A percentile compares a stretch with the other conserved stretches of the same genome.
Evolutionary conservation across 2,888 invertebrate species (phyloP).

Genomic region (Allacma fusca): DNA sequence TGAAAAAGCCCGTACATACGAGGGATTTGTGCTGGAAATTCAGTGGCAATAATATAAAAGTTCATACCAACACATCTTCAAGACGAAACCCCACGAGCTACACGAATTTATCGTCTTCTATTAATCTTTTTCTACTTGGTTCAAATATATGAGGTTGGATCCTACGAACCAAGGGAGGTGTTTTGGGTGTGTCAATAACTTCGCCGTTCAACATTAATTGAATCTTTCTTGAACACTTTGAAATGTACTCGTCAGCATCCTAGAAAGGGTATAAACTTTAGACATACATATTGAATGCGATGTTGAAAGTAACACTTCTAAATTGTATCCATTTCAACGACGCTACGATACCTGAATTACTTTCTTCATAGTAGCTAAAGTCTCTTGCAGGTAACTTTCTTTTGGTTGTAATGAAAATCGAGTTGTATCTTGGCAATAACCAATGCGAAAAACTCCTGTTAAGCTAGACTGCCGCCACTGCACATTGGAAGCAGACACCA

Average conservation of each 20-base stretch:
- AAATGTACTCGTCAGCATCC: background rate
- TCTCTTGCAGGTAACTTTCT: conserved; percentile 66
- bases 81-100: no score
- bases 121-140: background rate
- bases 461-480: conserved; percentile 68
- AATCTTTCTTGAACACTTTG: background rate
- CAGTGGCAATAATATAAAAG: no score
- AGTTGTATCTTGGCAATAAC: conserved; percentile 72
- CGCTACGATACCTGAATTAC: conserved; percentile 63
- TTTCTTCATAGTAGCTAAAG: conserved; percentile 66
- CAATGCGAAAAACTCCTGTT: conserved; percentile 68
- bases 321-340: no score
- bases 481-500: conserved; percentile 72
- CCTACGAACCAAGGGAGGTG: background rate
- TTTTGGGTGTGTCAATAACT: background rate
- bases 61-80: no score
- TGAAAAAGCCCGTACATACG: no score
- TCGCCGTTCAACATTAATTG: background rate
- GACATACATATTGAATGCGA: no score
- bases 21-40: no score
- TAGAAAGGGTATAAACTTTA: background rate
- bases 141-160: background rate
- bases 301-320: no score
- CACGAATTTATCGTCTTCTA: background rate
- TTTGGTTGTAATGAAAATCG: conserved; percentile 72